Evolutionary conservation across 2,113 vertebrate species (phyloP).

Genomic region (Atlantisia rogersi): DNA sequence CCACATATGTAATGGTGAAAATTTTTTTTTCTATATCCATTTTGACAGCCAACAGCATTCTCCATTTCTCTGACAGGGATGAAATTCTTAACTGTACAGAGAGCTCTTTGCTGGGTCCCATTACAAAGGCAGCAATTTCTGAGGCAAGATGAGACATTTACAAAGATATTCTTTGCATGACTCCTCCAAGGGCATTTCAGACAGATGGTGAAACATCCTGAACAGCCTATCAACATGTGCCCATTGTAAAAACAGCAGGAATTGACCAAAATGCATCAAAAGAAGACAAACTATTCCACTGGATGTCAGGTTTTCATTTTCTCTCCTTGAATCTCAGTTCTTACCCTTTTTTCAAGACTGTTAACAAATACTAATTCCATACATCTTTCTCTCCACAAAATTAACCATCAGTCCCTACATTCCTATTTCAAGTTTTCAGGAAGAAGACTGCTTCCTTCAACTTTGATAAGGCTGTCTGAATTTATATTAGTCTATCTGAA

Average conservation of each 20-base stretch:
- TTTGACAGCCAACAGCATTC: neutral
- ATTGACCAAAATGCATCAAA: neutral
- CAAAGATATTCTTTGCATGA: neutral
- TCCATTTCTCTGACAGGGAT: neutral
- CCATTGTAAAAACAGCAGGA: neutral
- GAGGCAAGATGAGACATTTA: neutral
- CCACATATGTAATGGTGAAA: neutral
- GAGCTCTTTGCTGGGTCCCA: neutral
- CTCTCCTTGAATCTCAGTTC: neutral
- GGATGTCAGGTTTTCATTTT: neutral
- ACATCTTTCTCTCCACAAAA: neutral
- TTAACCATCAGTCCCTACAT: neutral
- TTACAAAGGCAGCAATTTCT: neutral
- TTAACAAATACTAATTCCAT: neutral
- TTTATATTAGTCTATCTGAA: neutral
- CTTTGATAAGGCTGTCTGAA: neutral
- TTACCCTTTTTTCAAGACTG: neutral
- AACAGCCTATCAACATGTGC: neutral
- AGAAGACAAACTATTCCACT: neutral
- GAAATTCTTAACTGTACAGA: neutral
- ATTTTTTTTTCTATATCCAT: neutral
- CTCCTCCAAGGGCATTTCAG: neutral
- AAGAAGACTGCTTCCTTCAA: neutral
- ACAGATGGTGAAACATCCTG: neutral
- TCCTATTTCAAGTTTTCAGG: neutral